Evolutionary conservation across 2,888 invertebrate species (phyloP).

Genomic region (Drosophila colorata): DNA sequence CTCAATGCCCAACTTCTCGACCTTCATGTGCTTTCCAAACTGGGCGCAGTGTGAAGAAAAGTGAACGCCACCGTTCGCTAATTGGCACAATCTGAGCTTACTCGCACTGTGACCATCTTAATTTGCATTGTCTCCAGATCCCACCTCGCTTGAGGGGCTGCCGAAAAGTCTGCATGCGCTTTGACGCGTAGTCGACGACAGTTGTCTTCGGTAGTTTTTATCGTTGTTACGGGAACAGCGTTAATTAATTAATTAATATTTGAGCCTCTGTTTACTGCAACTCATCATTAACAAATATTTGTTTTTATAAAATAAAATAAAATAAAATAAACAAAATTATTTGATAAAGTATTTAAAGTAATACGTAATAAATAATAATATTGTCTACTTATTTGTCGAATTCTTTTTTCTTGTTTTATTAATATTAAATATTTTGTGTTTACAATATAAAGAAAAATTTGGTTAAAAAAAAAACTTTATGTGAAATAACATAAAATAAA

Average conservation of each 20-base stretch:
- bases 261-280: not conserved
- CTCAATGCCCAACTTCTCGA: slow-evolving; percentile 9
- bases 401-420: too few relatives aligned
- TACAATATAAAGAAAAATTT: too few relatives aligned
- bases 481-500: too few relatives aligned
- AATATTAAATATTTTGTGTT: too few relatives aligned
- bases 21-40: slow-evolving; percentile 31
- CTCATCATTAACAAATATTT: not conserved
- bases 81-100: slow-evolving; percentile 21
- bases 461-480: too few relatives aligned
- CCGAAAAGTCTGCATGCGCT: not conserved
- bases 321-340: too few relatives aligned
- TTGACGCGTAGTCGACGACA: too few relatives aligned
- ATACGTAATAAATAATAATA: too few relatives aligned
- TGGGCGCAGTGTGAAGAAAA: slow-evolving; percentile 2
- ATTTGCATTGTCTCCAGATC: slow-evolving; percentile 4
- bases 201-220: slow-evolving; percentile 2
- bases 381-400: too few relatives aligned
- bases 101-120: slow-evolving; percentile 17
- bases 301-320: too few relatives aligned
- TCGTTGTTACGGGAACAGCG: slow-evolving; percentile 6
- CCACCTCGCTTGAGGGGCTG: too few relatives aligned
- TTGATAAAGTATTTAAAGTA: too few relatives aligned
- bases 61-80: slow-evolving; percentile 4
- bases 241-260: slow-evolving; percentile 41